Conservation (phyloP, 2,888 invertebrate genomes). For the Rhagium mordax region DNA sequence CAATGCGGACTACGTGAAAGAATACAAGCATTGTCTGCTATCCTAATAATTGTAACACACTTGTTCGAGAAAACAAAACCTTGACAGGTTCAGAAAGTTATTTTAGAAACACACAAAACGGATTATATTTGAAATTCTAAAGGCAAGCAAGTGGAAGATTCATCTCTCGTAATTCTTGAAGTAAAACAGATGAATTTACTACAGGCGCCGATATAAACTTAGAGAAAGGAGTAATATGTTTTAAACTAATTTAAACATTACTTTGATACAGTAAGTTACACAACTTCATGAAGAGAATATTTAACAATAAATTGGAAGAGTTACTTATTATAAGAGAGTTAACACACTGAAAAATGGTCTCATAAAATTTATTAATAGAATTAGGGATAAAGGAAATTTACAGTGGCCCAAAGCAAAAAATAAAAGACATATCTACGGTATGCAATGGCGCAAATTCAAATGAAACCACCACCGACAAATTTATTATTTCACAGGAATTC, state of each 20-base stretch:
- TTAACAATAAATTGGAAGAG: too few species aligned
- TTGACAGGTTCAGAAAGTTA: not conserved
- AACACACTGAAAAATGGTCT: too few species aligned
- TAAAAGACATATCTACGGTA: too few species aligned
- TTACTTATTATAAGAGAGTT: too few species aligned
- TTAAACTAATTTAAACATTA: too few species aligned
- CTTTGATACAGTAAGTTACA: not conserved
- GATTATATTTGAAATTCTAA: slow-evolving; percentile 6
- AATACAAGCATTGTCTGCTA: not conserved
- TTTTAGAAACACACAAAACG: not conserved
- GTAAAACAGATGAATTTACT: not conserved
- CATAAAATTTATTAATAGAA: too few species aligned
- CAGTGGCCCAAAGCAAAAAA: too few species aligned
- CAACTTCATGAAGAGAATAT: not conserved
- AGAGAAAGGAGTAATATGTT: not conserved
- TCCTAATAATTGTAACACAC: not conserved
- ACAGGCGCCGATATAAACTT: not conserved
- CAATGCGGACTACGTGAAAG: not conserved
- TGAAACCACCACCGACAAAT: too few species aligned
- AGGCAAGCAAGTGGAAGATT: slow-evolving; percentile 1
- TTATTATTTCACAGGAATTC: too few species aligned
- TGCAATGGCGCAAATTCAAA: too few species aligned
- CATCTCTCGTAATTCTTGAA: not conserved
- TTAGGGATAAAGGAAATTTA: too few species aligned
- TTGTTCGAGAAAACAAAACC: not conserved